A percentile compares a stretch with the other conserved stretches of the same genome.
Conservation (phyloP, 2,113 vertebrate genomes). For the Dicerorhinus sumatrensis region DNA sequence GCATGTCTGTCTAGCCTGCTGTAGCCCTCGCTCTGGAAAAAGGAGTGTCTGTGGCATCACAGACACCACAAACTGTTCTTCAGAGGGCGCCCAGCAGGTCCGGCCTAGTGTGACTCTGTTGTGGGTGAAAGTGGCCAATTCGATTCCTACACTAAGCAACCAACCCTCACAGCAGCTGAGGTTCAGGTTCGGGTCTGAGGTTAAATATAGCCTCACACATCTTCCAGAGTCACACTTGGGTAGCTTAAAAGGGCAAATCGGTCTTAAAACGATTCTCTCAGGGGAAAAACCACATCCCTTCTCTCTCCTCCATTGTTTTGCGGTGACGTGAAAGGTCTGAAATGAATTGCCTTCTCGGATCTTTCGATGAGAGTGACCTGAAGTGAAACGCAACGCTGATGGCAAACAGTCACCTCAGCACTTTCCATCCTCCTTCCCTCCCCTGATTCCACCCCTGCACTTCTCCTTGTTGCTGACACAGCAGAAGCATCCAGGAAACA, state of each 20-base stretch:
- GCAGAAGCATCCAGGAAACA: slow-evolving; percentile 48
- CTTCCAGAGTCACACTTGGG: neutral
- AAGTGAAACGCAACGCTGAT: no score
- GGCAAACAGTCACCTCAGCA: neutral
- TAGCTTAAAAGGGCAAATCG: neutral
- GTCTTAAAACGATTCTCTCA: neutral
- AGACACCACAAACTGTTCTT: no score
- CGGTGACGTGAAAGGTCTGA: neutral
- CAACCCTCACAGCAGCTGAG: neutral
- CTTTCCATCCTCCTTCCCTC: neutral
- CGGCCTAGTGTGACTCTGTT: neutral
- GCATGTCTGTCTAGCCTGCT: neutral
- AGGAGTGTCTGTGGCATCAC: neutral
- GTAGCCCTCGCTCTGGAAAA: neutral
- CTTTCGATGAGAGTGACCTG: neutral
- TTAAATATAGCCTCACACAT: neutral
- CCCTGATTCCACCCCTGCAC: neutral
- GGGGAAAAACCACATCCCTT: neutral
- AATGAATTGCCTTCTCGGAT: neutral
- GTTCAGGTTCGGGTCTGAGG: neutral
- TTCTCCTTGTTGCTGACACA: neutral
- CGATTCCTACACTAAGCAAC: no score
- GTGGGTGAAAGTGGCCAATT: neutral
- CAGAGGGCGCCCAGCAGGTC: neutral
- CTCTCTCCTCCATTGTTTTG: neutral